These are phyloP conservation scores for Phaethon lepturus DNA, from an alignment of 2,113 vertebrate genomes.

Conservation along the genomic window DNA sequence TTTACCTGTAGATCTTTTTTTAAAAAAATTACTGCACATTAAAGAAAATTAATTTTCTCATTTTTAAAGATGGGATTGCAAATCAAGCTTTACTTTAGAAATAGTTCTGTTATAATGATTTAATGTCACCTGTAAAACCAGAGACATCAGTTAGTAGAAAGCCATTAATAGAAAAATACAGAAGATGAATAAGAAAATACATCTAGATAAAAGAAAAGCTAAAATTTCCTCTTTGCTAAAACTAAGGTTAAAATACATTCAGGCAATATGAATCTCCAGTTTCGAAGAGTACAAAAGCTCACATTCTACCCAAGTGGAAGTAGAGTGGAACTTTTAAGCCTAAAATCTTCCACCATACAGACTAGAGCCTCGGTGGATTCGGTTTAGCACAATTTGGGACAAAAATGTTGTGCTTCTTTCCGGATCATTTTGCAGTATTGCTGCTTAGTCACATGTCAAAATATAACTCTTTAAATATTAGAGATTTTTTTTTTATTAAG, in stretches of 20 bases:
- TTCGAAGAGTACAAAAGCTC: not conserved
- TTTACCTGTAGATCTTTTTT: not conserved
- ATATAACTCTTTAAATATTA: not conserved
- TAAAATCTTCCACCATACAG: not conserved
- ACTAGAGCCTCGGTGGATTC: not conserved
- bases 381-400: not conserved
- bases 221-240: not conserved
- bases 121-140: not conserved
- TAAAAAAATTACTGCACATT: not conserved
- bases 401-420: not conserved
- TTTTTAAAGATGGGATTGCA: not conserved
- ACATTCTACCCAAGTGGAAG: not conserved
- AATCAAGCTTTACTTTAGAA: not conserved
- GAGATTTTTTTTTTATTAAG: not conserved
- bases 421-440: not conserved
- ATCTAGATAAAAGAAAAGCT: not conserved
- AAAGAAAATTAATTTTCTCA: not conserved
- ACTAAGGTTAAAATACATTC: not conserved
- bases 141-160: not conserved
- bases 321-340: not conserved
- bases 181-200: not conserved
- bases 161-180: not conserved
- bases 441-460: rapidly evolving
- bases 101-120: not conserved
- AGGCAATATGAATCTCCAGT: not conserved